Base-by-base conservation (phyloP, 64 coral and sea anemone genomes). In the Hydrozoanthus tunicans region DNA sequence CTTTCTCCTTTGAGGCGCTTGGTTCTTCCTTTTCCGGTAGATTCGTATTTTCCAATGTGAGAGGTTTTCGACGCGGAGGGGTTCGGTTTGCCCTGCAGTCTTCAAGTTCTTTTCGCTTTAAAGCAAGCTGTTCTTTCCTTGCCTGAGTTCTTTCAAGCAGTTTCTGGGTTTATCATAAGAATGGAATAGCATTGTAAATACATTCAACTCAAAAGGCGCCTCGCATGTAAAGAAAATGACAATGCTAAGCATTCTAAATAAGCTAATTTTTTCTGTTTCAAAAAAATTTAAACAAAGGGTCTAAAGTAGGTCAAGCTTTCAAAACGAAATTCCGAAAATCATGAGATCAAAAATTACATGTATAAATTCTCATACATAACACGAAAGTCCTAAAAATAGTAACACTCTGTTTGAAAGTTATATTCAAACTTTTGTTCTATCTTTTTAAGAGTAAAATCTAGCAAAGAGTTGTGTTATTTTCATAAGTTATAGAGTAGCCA, bases 121-220 rank as follows among this genome's bases (percentile, higher is more conserved):
- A 81, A 27, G 71, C 90, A 62, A 96, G 95, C 27, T 94, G 92
- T 54, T 94, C 85, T 78, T 96, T 96, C n/a, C 95, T 69, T 59
- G 92, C 90, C 90, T 96, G 95, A 6, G 95, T 96, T 90, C 95
- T 96, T 64, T 91, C 95, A 27, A 96, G 85, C 17, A 96, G 73
- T 90, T 96, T 96, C 95, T 96, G 25, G 25, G 3, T 73, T 73
- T 10, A 73, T 73, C 32, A 43, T 43, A 43, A 73, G 32, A 8
- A 73, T 3, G 6, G 25, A 27, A 43, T 43, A 43, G 32, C 32
- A 43, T 43, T 43, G 32, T 43, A 43, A 43, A 43, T 43, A 43
- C 32, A 43, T 0, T 43, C 0, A 43, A 43, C 32, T 43, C 32
- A 43, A 43, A 43, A 43, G 32, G 32, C 32, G 32, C 32, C 0